Evolutionary conservation across 2,888 invertebrate genomes (phyloP), one percentile per base, ranked within the genome.

Genomic region (Scaptodrosophila latifasciaeformis): DNA sequence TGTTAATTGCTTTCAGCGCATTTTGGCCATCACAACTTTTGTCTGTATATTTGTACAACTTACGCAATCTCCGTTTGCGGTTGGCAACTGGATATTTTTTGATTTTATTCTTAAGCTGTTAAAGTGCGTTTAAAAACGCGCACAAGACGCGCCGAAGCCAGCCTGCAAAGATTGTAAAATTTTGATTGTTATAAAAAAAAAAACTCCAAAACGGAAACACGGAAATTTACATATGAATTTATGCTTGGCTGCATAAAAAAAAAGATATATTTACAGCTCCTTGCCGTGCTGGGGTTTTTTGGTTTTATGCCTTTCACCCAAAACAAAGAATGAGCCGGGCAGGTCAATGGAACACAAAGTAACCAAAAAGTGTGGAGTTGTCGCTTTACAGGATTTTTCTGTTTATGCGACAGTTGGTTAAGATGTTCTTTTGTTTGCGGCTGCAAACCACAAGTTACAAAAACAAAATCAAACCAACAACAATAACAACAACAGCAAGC

Each of bases 241-340:
- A 37, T 42, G 44, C 50, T 54, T 59, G 44, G 19, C 49, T 39
- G 17, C 13, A 46, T 13, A 51, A 31, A 24, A 47, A 46, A 52
- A n/a, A n/a, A n/a, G n/a, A n/a, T n/a, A n/a, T 29, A 43, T 17
- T 53, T 59, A 43, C 40, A 13, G 30, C n/a, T 39, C 31, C 34
- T 34, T 57, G 27, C 21, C 31, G 31, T 34, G 37, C 49, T 45
- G n/a, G n/a, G n/a, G n/a, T n/a, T 29, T 21, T 5, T 37, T 19
- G 44, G 53, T 63, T 76, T 69, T 47, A 63, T 69, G 68, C 78
- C 71, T 71, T 78, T 75, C 71, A 71, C 71, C 71, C 71, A 55
- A 43, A 40, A 40, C 18, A 13, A 29, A 21, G 43, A 59, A 45
- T n/a, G 54, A 59, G 64, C 49, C 62, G 66, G n/a, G n/a, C n/a